Evolutionary conservation across 1,140 invertebrate species (phyloP), one percentile per base, ranked within the genome.

Genomic region (Tigriopus japonicus): DNA sequence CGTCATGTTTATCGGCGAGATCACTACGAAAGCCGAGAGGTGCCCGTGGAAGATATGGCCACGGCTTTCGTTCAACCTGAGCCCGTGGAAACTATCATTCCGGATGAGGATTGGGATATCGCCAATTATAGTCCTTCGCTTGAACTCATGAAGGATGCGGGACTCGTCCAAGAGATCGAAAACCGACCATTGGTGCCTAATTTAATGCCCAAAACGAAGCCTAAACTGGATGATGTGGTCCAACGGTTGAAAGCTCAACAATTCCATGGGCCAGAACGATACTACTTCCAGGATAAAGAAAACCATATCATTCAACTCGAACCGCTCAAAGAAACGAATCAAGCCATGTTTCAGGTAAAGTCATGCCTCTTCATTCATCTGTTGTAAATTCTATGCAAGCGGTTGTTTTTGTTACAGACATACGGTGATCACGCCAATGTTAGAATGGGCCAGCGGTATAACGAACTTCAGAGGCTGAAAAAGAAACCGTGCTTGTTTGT

Each of bases 31-130:
- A 40, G 1, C 17, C 19, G 5, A 3, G 41, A 2, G n/a, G 28
- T 15, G 1, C 17, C 24, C 2, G 10, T 6, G 5, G 21, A 55
- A 9, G 21, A n/a, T 5, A 5, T 19, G n/a, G 17, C 24, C 24
- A 23, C 42, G 13, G 55, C 41, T 23, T 41, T 28, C 41, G 40
- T 58, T 23, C 21, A 58, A 41, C 55, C 55, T 6, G 55, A 58
- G 40, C 28, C 55, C 17, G 55, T 58, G 55, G 55, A 58, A 14
- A 58, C 55, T 12, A n/a, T 58, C 6, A 17, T 58, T 28, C 55
- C 55, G 23, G 55, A 58, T 28, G 15, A 23, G 6, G 21, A 3
- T 2, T 58, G 24, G 24, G 55, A 58, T 41, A 14, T 58, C 24
- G 10, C 17, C n/a, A 41, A 58, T 17, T 58, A 58, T 41, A 35